Percentiles rank a stretch among this genome's conserved stretches.
phyloP scores from a whole-genome alignment of 2,888 invertebrate species.

The Tortricodes alternella region DNA sequence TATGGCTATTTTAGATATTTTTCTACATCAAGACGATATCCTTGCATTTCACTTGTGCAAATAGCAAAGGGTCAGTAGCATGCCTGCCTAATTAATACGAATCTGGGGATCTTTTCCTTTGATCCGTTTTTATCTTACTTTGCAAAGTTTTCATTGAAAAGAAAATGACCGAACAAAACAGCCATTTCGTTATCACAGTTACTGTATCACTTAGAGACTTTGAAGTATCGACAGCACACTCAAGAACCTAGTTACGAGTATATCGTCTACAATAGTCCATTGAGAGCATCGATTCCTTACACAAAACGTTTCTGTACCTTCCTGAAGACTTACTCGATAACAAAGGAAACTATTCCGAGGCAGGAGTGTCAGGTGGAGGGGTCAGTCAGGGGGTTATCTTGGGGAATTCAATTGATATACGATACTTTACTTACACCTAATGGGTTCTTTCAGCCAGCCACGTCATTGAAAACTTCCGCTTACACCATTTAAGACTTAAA shows the following conservation, averaged over 20 bases:
- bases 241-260: neutral
- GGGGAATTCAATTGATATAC: constrained; percentile 34
- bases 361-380: constrained; percentile 12
- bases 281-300: neutral
- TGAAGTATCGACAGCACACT: neutral
- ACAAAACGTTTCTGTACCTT: neutral
- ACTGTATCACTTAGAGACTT: no score
- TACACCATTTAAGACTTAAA: neutral
- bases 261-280: neutral
- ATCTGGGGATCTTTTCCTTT: no score
- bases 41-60: no score
- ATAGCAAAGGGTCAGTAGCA: no score
- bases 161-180: no score
- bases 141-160: no score
- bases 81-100: no score
- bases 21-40: no score
- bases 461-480: neutral
- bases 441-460: constrained; percentile 13
- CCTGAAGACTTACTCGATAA: neutral
- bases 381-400: constrained; percentile 30
- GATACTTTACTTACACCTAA: constrained; percentile 40
- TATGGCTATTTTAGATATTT: no score
- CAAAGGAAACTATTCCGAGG: neutral
- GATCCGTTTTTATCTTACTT: no score
- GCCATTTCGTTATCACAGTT: no score